Evolutionary conservation across 2,113 vertebrate species (phyloP), one percentile per base, ranked within the genome.

Genomic region (Hemichromis elongatus): DNA sequence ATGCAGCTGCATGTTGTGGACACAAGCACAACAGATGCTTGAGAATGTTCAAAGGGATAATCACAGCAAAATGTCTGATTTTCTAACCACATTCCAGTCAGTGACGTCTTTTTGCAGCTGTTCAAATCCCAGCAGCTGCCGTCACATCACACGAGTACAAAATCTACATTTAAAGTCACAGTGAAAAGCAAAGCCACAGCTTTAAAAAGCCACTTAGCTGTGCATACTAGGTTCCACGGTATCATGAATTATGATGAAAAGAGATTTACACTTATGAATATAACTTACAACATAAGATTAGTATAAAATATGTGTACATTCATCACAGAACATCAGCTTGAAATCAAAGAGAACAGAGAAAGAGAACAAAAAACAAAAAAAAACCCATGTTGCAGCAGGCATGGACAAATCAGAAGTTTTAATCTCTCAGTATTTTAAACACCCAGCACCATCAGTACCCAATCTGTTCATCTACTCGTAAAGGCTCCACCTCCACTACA

Each of bases 61-160:
- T 73, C 68, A 73, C 24, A 73, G 0, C 14, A 70, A 3, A 3
- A 50, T 30, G 42, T 50, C 9, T 75, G 42, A 50, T 50, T 30
- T 75, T 50, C 16, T n/a, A 16, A 5, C 7, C 68, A 50, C 45
- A 30, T 75, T 75, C 10, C 26, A 75, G 26, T 30, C 42, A 75
- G 42, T 1, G 42, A 50, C 0, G 0, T 30, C 24, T 75, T 75
- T 50, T 66, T 75, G 10, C 68, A 75, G 45, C 45, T 30, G 2
- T 0, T 19, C 50, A 50, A 8, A 75, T 4, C 16, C 9, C 13
- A 73, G 24, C 40, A 47, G 40, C 42, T 73, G 2, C 42, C 14
- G 19, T 47, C 24, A 73, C 42, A 73, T 47, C 14, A 73, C 24
- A 47, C 0, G 0, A 0, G 10, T 30, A 50, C 45, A 50, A 50